phyloP scores from a whole-genome alignment of 2,113 vertebrate genomes.

The Tychaedon coryphoeus region DNA sequence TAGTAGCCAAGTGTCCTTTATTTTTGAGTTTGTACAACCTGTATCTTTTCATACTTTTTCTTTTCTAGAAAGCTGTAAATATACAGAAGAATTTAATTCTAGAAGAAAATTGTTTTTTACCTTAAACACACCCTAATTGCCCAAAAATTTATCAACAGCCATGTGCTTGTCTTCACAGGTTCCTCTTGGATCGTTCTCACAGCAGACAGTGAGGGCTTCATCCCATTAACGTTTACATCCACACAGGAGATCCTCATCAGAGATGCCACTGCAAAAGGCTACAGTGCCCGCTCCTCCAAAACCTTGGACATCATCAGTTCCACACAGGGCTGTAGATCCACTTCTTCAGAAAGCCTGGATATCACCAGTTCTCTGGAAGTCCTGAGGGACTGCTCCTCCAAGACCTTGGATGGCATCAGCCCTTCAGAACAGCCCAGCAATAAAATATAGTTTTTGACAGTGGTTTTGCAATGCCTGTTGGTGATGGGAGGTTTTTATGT shows the following conservation, averaged over 20 bases:
- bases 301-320: constrained; percentile 17
- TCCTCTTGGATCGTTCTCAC: constrained; percentile 88
- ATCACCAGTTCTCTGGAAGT: constrained; percentile 19
- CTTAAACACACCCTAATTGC: neutral
- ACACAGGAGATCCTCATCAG: constrained; percentile 83
- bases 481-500: neutral
- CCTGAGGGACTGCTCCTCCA: constrained; percentile 16
- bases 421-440: neutral
- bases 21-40: neutral
- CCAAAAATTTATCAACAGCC: neutral
- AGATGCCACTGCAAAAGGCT: constrained; percentile 71
- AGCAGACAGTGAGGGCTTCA: constrained; percentile 86
- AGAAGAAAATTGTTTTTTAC: neutral
- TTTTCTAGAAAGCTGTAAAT: neutral
- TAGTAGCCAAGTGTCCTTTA: neutral
- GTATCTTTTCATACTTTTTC: neutral
- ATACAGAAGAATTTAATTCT: neutral
- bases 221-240: constrained; percentile 84
- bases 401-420: neutral
- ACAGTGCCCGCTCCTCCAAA: neutral
- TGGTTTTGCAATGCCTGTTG: neutral
- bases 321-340: neutral
- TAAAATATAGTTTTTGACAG: neutral
- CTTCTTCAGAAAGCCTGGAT: constrained; percentile 25
- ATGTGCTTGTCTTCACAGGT: constrained; percentile 64